A percentile compares a stretch with the other conserved stretches of the same genome.
These are phyloP conservation scores for Charadrius vociferus DNA, from an alignment of 2,113 vertebrate genomes.

Conservation along the genomic window DNA sequence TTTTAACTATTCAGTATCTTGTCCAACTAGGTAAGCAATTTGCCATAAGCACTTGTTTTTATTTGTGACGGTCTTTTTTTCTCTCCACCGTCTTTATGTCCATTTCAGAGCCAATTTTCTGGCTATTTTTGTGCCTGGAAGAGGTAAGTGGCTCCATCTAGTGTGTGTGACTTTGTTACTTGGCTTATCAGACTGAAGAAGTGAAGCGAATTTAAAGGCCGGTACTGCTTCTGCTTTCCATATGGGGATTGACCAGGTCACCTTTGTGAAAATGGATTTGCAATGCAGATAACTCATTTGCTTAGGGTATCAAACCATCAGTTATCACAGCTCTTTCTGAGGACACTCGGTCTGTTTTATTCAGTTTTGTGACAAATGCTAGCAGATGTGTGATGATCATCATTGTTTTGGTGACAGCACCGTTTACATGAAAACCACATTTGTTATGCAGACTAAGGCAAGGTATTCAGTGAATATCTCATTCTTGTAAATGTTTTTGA, in stretches of 20 bases:
- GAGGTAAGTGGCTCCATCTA: conserved; percentile 66
- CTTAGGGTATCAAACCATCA: conserved; percentile 50
- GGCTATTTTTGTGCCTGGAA: background rate
- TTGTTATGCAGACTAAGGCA: conserved; percentile 69
- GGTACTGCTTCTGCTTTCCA: background rate
- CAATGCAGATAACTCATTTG: conserved; percentile 50
- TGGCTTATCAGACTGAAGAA: background rate
- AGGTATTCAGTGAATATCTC: conserved; percentile 16
- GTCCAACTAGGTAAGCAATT: conserved; percentile 87
- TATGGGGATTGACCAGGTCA: conserved; percentile 35
- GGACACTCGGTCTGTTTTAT: conserved; percentile 36
- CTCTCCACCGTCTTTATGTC: background rate
- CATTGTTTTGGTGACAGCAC: conserved; percentile 34
- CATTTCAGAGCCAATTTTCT: background rate
- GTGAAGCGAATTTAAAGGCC: background rate
- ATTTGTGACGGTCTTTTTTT: background rate
- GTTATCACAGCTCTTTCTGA: conserved; percentile 40
- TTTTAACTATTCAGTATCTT: conserved; percentile 95
- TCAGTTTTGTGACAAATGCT: conserved; percentile 41
- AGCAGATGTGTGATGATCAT: conserved; percentile 59
- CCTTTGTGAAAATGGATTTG: conserved; percentile 39
- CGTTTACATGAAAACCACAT: conserved; percentile 67
- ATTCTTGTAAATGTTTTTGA: conserved; percentile 23
- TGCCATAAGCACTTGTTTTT: background rate
- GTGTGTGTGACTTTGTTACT: conserved; percentile 11